These are phyloP conservation scores for Drosophila elegans DNA, from an alignment of 1,140 invertebrate genomes.

Conservation along the genomic window DNA sequence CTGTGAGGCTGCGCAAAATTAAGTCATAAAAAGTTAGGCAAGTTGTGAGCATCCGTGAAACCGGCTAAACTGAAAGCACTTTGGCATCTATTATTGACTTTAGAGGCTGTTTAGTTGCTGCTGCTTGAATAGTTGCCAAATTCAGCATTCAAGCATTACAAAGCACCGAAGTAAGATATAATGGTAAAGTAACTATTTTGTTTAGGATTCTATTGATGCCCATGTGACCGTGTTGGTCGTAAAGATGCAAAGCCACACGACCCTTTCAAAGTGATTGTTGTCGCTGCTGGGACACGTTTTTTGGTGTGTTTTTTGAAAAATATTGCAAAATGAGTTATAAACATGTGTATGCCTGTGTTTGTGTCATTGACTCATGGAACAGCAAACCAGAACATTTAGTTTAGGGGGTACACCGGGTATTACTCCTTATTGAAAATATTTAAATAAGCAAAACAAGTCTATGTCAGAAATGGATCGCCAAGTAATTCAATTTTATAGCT, in stretches of 20 bases:
- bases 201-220: constrained; percentile 59
- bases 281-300: constrained; percentile 38
- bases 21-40: constrained; percentile 43
- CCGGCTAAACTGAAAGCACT: constrained; percentile 40
- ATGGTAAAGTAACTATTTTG: constrained; percentile 3
- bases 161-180: constrained; percentile 40
- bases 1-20: constrained; percentile 30
- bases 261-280: constrained; percentile 75
- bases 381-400: constrained; percentile 32
- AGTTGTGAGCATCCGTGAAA: constrained; percentile 19
- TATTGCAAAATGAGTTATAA: constrained; percentile 75
- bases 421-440: constrained; percentile 6
- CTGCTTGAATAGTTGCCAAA: constrained; percentile 39
- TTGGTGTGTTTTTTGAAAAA: constrained; percentile 19
- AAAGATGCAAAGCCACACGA: constrained; percentile 55
- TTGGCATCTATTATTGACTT: constrained; percentile 56
- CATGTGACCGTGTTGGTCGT: constrained; percentile 18
- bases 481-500: not conserved
- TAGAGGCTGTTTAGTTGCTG: constrained; percentile 33
- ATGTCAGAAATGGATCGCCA: not conserved
- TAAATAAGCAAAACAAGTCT: not conserved
- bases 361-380: constrained; percentile 57
- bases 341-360: constrained; percentile 28
- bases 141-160: constrained; percentile 49
- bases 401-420: not conserved